A percentile compares a stretch with the other conserved stretches of the same genome.
Evolutionary conservation across 2,113 vertebrate species (phyloP).

Genomic region (Heteronetta atricapilla): DNA sequence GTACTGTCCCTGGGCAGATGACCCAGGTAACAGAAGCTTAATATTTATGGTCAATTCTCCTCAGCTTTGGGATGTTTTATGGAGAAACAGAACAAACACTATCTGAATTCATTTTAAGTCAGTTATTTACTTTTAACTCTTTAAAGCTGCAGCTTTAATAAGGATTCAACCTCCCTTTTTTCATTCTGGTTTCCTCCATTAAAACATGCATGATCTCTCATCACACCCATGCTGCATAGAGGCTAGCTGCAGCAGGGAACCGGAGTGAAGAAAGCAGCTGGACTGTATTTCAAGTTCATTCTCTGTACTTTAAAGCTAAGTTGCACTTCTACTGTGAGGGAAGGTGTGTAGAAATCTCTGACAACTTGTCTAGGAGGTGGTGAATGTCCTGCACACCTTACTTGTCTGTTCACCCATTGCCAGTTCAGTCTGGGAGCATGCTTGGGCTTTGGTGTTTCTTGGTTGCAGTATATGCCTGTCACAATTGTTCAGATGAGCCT

Average conservation of each 20-base stretch:
- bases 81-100: not conserved
- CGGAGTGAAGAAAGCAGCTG: not conserved
- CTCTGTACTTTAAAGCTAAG: not conserved
- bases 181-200: not conserved
- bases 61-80: not conserved
- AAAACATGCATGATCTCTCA: not conserved
- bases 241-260: not conserved
- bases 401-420: not conserved
- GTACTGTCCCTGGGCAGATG: not conserved
- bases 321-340: not conserved
- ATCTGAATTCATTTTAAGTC: constrained; percentile 9
- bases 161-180: not conserved
- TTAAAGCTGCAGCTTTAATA: not conserved
- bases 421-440: not conserved
- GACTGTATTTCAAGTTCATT: not conserved
- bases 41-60: not conserved
- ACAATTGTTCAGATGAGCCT: accelerated
- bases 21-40: not conserved
- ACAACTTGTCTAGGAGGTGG: not conserved
- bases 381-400: not conserved
- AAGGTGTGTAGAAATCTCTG: not conserved
- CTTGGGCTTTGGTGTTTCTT: not conserved
- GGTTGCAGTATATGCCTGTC: not conserved
- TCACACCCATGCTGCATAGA: not conserved
- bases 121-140: not conserved